Conservation (phyloP, 1,140 invertebrate genomes). For the Dreissena rostriformis region DNA sequence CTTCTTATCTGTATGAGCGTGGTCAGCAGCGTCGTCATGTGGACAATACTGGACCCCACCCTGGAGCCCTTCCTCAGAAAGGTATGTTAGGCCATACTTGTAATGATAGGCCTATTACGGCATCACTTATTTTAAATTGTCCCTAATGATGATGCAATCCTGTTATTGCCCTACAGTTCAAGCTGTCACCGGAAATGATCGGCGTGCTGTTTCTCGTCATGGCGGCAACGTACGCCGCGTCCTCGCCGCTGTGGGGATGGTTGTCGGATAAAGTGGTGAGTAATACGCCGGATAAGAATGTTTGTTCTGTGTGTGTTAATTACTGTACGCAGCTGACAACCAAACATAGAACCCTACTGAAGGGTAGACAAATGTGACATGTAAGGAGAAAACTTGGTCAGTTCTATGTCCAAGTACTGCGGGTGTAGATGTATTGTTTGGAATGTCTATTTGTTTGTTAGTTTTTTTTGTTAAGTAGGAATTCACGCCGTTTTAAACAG, state of each 20-base stretch:
- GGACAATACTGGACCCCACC: conserved; percentile 90
- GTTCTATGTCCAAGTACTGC: no score
- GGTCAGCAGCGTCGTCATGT: conserved; percentile 86
- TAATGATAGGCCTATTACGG: not conserved
- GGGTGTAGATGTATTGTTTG: no score
- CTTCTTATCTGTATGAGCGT: conserved; percentile 87
- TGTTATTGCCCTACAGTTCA: conserved; percentile 82
- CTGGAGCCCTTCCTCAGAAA: conserved; percentile 88
- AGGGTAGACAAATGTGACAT: no score
- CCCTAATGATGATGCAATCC: no score
- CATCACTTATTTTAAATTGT: no score
- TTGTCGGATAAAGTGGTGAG: conserved; percentile 86
- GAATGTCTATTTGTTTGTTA: no score
- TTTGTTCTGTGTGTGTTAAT: no score
- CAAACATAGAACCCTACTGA: not conserved
- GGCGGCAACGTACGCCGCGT: conserved; percentile 88
- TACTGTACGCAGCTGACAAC: not conserved
- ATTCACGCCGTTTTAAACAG: no score
- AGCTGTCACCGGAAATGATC: conserved; percentile 85
- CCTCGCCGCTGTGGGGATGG: conserved; percentile 88
- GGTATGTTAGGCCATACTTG: conserved; percentile 80
- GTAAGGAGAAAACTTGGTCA: no score
- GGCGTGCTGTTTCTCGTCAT: conserved; percentile 89
- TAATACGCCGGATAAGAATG: no score
- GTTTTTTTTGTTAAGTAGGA: no score